Base-by-base conservation (phyloP, 2,113 vertebrate genomes). In the Cheilinus undulatus region DNA sequence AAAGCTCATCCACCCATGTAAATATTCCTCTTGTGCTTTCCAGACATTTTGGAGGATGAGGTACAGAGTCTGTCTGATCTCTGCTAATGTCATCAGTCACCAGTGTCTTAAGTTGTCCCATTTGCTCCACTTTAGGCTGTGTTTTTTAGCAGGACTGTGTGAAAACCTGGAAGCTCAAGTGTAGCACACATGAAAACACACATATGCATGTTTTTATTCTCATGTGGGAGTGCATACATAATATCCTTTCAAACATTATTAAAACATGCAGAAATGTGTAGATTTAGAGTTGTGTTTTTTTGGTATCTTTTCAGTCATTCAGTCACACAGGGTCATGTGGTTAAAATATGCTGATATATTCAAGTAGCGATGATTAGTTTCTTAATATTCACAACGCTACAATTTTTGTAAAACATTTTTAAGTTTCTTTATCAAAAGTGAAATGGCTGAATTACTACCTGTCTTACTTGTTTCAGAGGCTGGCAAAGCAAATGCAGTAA, bases 61-160 rank as follows among this genome's bases (percentile, higher is more conserved):
- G 57, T 15, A 22, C 38, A 24, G 30, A 72, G 69, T 78, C 65
- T 50, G 83, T 68, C 77, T 84, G 73, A 82, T 88, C 68, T 86
- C 85, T 91, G 84, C 73, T 77, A 80, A 80, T 91, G 83, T 83
- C 89, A 86, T 88, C 82, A 91, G 86, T 87, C 87, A 82, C 78
- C 58, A 58, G 10, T 58, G 68, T 79, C 75, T 73, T 43, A 61
- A 63, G 46, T 61, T 66, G 58, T 58, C 57, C 63, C 60, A 63
- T 64, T 68, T 22, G 2, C 63, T 58, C 34, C 42, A 49, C 17
- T 28, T 48, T 54, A 17, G 38, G 19, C 0, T 2, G n/a, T n/a
- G n/a, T n/a, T 51, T 69, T 82, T 80, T 38, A 71, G 65, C 49
- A 58, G 24, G 28, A 13, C 53, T 66, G 63, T 63, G 45, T 77